Evolutionary conservation across 2,888 invertebrate species (phyloP).

Genomic region (Thyatira batis): DNA sequence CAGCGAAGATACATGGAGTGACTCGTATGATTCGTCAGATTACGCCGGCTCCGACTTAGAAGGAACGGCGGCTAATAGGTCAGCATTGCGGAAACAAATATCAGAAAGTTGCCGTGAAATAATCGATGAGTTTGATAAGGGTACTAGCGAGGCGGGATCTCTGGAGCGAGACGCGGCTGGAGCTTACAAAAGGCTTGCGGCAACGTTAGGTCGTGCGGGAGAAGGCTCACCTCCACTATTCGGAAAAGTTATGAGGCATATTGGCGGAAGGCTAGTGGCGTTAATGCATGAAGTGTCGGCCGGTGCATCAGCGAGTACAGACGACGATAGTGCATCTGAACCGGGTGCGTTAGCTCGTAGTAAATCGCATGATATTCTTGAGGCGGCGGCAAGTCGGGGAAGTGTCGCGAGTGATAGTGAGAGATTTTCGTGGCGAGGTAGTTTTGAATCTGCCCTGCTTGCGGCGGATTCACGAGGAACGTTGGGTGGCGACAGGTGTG

Average conservation of each 20-base stretch:
- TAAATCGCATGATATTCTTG: constrained; percentile 91
- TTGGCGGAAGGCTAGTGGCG: constrained; percentile 92
- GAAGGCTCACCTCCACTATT: constrained; percentile 91
- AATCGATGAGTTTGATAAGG: constrained; percentile 92
- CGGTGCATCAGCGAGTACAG: constrained; percentile 88
- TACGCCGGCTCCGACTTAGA: constrained; percentile 95
- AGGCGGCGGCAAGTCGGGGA: constrained; percentile 80
- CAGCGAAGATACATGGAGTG: constrained; percentile 96
- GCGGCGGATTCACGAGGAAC: constrained; percentile 93
- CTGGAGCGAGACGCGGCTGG: constrained; percentile 90
- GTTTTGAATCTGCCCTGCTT: constrained; percentile 94
- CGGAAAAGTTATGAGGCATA: constrained; percentile 96
- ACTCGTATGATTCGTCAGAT: constrained; percentile 95
- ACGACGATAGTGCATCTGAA: constrained; percentile 88
- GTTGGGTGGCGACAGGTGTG: constrained; percentile 87
- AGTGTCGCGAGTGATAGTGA: constrained; percentile 94
- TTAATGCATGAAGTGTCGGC: constrained; percentile 96
- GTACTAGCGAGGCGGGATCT: constrained; percentile 80
- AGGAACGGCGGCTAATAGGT: constrained; percentile 84
- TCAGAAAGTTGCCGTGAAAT: constrained; percentile 94
- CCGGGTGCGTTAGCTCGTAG: constrained; percentile 87
- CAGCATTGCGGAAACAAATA: constrained; percentile 91
- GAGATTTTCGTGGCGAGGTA: constrained; percentile 95
- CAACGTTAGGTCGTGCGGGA: constrained; percentile 89
- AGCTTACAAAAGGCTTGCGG: constrained; percentile 93